A percentile compares a stretch with the other conserved stretches of the same genome.
Conservation (phyloP, 2,888 invertebrate species). For the Hecatera dysodea region DNA sequence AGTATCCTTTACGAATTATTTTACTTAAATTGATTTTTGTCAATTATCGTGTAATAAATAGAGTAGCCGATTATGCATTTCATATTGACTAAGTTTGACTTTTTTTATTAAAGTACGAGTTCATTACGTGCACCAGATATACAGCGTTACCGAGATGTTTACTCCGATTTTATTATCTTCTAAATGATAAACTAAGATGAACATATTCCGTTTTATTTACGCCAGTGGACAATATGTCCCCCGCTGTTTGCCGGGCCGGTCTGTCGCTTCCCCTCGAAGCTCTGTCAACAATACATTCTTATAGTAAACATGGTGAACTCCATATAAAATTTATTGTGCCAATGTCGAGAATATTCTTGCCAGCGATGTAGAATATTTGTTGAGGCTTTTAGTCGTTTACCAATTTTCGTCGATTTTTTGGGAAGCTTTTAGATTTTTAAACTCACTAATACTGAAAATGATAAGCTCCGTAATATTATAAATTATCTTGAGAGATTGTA, state of each 20-base stretch:
- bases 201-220: slow-evolving; percentile 68
- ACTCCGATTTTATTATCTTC: slow-evolving; percentile 42
- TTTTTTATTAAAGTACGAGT: background rate
- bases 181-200: slow-evolving; percentile 46
- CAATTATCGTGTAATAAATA: no score
- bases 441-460: no score
- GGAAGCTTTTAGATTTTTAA: background rate
- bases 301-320: slow-evolving; percentile 78
- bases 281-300: slow-evolving; percentile 80
- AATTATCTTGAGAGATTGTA: no score
- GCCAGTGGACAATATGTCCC: slow-evolving; percentile 70
- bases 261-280: slow-evolving; percentile 74
- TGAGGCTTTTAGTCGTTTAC: slow-evolving; percentile 13
- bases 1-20: background rate
- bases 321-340: slow-evolving; percentile 80
- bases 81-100: no score
- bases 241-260: slow-evolving; percentile 74
- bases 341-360: slow-evolving; percentile 68
- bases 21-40: no score
- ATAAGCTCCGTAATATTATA: no score
- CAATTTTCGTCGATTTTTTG: background rate
- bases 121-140: background rate
- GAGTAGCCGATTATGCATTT: no score
- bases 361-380: slow-evolving; percentile 55
- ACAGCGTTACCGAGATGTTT: background rate